These are phyloP conservation scores for Craseonycteris thonglongyai DNA, from an alignment of 2,113 vertebrate genomes.

Conservation along the genomic window DNA sequence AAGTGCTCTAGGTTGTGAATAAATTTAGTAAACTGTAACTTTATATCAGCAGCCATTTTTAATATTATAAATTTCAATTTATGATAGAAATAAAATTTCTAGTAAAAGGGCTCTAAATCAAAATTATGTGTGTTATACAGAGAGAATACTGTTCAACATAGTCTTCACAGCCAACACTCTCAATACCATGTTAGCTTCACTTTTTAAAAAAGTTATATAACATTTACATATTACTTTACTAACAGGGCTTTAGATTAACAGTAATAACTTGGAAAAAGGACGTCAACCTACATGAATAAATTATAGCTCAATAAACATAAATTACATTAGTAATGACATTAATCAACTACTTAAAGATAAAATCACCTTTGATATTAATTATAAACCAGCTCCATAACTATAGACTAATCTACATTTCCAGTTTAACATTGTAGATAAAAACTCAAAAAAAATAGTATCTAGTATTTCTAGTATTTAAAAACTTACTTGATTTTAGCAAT, in stretches of 20 bases:
- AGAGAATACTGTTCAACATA: background rate
- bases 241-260: background rate
- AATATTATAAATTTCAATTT: slow-evolving; percentile 9
- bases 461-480: slow-evolving; percentile 73
- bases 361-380: slow-evolving; percentile 6
- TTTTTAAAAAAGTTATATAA: background rate
- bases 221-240: background rate
- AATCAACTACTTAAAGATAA: background rate
- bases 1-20: slow-evolving; percentile 9
- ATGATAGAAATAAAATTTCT: background rate
- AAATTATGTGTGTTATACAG: background rate
- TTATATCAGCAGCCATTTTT: background rate
- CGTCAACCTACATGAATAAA: background rate
- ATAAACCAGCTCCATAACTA: slow-evolving; percentile 36
- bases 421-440: slow-evolving; percentile 47
- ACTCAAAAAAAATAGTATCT: slow-evolving; percentile 50
- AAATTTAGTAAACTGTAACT: background rate
- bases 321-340: background rate
- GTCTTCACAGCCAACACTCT: background rate
- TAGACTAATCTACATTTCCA: slow-evolving; percentile 37
- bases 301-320: background rate
- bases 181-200: background rate
- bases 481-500: slow-evolving; percentile 99
- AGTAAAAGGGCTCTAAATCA: slow-evolving; percentile 6
- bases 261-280: background rate